A percentile compares a stretch with the other conserved stretches of the same genome.
Evolutionary conservation across 2,113 vertebrate genomes (phyloP).

Genomic region (Megaceryle torquata): DNA sequence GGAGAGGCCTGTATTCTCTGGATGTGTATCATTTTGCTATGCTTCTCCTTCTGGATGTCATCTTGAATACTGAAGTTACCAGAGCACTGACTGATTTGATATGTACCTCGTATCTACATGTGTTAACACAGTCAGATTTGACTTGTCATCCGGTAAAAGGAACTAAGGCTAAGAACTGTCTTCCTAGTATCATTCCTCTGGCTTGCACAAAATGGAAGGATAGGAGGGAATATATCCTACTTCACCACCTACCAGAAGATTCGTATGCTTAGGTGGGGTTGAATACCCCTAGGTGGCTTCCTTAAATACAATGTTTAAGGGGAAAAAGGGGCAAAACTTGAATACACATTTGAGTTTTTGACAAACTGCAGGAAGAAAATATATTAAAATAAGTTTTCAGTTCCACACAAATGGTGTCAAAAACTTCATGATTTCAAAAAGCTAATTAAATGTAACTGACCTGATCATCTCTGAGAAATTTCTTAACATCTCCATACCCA

Average conservation of each 20-base stretch:
- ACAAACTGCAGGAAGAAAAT: neutral
- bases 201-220: neutral
- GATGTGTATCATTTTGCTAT: rapidly evolving
- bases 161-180: neutral
- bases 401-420: neutral
- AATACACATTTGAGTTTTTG: neutral
- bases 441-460: slow-evolving; percentile 61
- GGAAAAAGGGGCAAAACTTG: neutral
- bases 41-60: neutral
- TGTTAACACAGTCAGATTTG: neutral
- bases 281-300: neutral
- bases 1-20: neutral
- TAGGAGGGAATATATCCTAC: neutral
- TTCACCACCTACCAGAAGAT: neutral
- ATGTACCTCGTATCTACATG: neutral
- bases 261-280: neutral
- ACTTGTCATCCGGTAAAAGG: neutral
- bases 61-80: neutral
- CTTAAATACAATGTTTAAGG: neutral
- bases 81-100: neutral
- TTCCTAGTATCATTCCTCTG: neutral
- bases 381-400: neutral
- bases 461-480: slow-evolving; percentile 88
- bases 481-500: slow-evolving; percentile 83
- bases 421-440: neutral